A percentile compares a stretch with the other conserved stretches of the same genome.
Evolutionary conservation across 2,113 vertebrate species (phyloP).

Genomic region (Ceyx margarethae): DNA sequence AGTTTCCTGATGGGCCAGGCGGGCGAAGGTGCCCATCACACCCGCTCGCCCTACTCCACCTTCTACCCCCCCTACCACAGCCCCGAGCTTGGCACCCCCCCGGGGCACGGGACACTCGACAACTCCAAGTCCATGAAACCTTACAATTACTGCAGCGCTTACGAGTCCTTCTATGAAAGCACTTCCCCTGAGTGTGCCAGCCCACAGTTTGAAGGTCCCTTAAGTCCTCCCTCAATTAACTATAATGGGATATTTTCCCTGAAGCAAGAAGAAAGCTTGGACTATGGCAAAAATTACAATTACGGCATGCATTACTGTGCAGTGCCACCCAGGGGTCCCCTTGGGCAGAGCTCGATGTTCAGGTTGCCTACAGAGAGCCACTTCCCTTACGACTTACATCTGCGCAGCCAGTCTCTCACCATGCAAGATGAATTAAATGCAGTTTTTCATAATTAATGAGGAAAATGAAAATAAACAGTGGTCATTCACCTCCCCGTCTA

Average conservation of each 20-base stretch:
- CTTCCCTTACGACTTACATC: slow-evolving; percentile 97
- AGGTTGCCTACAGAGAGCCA: slow-evolving; percentile 93
- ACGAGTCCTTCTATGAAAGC: slow-evolving; percentile 95
- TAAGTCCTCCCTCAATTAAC: slow-evolving; percentile 96
- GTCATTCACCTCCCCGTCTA: slow-evolving; percentile 84
- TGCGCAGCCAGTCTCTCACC: slow-evolving; percentile 93
- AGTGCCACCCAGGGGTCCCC: slow-evolving; percentile 89
- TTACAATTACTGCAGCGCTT: slow-evolving; percentile 90
- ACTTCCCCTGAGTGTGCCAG: slow-evolving; percentile 91
- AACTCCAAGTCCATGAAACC: slow-evolving; percentile 91
- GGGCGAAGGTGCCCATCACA: slow-evolving; percentile 85
- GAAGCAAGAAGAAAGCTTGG: slow-evolving; percentile 94
- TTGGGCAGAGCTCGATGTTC: slow-evolving; percentile 94
- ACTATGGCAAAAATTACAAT: slow-evolving; percentile 94
- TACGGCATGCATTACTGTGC: slow-evolving; percentile 97
- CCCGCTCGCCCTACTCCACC: slow-evolving; percentile 87
- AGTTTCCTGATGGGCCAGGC: slow-evolving; percentile 95
- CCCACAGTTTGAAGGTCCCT: slow-evolving; percentile 91
- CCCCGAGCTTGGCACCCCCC: slow-evolving; percentile 86
- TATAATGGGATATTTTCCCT: slow-evolving; percentile 99
- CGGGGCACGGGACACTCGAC: slow-evolving; percentile 87
- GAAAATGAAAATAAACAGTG: slow-evolving; percentile 88
- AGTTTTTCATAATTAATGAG: slow-evolving; percentile 96
- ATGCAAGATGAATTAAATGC: slow-evolving; percentile 96
- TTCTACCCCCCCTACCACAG: slow-evolving; percentile 90